Evolutionary conservation across 23 tunicate species (phyloP), one percentile per base, ranked within the genome.

Genomic region (Clavelina lepadiformis): DNA sequence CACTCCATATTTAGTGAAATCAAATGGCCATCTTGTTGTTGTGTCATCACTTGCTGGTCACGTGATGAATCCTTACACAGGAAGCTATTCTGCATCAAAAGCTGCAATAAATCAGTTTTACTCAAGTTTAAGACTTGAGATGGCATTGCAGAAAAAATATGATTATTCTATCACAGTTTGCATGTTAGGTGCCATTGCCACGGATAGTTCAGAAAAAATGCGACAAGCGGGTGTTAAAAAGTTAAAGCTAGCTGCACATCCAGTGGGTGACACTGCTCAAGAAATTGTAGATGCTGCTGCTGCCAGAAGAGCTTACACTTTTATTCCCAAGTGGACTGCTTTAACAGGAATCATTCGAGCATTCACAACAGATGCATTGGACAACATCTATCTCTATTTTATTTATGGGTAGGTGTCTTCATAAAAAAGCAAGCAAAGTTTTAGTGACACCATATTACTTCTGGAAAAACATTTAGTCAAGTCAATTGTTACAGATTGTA

Each of bases 61-160:
- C 15, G 21, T 64, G 3, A 55, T 34, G 22, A 64, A 32, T 3
- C 15, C 25, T 4, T 38, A 35, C 27, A 64, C 11, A 18, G 56
- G 77, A 3, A 63, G 52, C 30, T 79, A 79, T 38, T 77, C 77
- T 15, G 85, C 85, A 19, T 57, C 77, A 22, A 79, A 79, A 35
- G 85, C 85, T 5, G 77, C 85, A 8, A 0, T 79, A 34, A 70
- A 33, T 56, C 36, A 63, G 45, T 79, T 79, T 51, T 79, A 75
- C 34, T 37, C 63, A 21, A 75, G 49, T 13, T 34, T 69, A 28
- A 59, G 62, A 6, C 38, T 59, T 52, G 85, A 79, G 47, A 54
- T 31, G 61, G 32, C 71, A 61, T 15, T 33, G 31, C 19, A 46
- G 0, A 31, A 22, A 30, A 29, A 33, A 3, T 29, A 71, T 5